Base-by-base conservation (phyloP, 2,797 vertebrate species). In the Dromococcyx pavoninus region DNA sequence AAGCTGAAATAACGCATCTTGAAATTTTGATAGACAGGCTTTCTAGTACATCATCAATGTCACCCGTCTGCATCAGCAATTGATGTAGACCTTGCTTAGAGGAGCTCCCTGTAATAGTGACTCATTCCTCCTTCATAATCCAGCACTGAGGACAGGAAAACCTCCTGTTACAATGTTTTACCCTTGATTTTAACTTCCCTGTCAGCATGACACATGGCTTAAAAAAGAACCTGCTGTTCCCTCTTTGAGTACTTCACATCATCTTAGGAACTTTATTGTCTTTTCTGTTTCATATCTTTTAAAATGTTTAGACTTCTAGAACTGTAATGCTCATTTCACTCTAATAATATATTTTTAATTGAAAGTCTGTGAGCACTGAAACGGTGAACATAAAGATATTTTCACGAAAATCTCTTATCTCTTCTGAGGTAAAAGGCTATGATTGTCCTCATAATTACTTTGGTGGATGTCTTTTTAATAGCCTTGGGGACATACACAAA, bases 391-490 rank as follows among this genome's bases (percentile, higher is more conserved):
- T 76, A 30, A 94, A 74, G 89, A 44, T 28, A 78, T 23, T 90
- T 96, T 78, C 35, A 54, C 86, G 37, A 87, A 91, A 95, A 92
- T 80, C 18, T 88, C 60, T 94, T 94, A 67, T 95, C 93, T 87
- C n/a, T 85, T 92, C 77, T 78, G 85, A 69, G 57, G 50, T 75
- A 88, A 89, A 90, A 93, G 69, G 13, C 13, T 69, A 61, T 91
- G 41, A 73, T 88, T 78, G 43, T 69, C 60, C 73, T 87, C 13
- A 19, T 91, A 95, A 96, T 95, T 95, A 85, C 51, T 94, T 92
- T 67, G 51, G 71, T 91, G 90, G 53, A 24, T 93, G 88, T 94
- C 60, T 92, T 77, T 91, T 86, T 93, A 97, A 91, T 94, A 93
- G 74, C 66, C 82, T 77, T 93, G 74, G 71, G 58, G 66, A 62